Evolutionary conservation across 37 sponge, comb jelly and placozoan genomes (phyloP), one percentile per base, ranked within the genome.

Genomic region (Cladorhizidae sp.): DNA sequence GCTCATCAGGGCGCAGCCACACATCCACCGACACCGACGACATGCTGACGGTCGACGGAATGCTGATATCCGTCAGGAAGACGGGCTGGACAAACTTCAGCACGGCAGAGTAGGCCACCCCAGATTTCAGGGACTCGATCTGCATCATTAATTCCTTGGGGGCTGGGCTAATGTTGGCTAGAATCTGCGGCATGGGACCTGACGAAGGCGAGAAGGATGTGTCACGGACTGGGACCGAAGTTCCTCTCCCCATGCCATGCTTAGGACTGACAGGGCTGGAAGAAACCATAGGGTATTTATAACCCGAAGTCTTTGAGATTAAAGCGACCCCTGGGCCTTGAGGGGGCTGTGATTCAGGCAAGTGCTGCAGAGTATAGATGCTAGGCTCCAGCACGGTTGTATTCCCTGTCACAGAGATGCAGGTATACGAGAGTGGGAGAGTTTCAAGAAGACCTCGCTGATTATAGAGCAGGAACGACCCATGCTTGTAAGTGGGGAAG

Each of bases 21-120:
- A 87, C 95, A 49, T 90, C 92, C 76, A 94, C 86, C 6, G 73
- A 69, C 54, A 94, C 91, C 33, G 88, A 87, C 55, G 78, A 74
- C 89, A 94, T 75, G 56, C 33, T 14, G 51, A 45, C 31, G 28
- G 65, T 71, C 21, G 91, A 35, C 29, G 88, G 91, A 36, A 94
- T 87, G 76, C 82, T 80, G 64, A 94, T 32, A 42, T 94, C 95
- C 5, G 91, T 94, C 41, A 94, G 75, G 0, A 23, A 29, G 28
- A 94, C 75, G 0, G 74, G 85, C 32, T 80, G 82, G 5, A 59
- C 51, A 57, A 94, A 84, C 64, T 80, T 80, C 23, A 94, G 70
- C 51, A 83, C 65, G 26, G 80, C 92, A 1, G 85, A 81, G 61
- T 90, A 88, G 25, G 77, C 58, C 56, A 70, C 57, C 0, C 95